phyloP scores from a whole-genome alignment of 2,888 invertebrate species.

The Crematogaster levior region DNA sequence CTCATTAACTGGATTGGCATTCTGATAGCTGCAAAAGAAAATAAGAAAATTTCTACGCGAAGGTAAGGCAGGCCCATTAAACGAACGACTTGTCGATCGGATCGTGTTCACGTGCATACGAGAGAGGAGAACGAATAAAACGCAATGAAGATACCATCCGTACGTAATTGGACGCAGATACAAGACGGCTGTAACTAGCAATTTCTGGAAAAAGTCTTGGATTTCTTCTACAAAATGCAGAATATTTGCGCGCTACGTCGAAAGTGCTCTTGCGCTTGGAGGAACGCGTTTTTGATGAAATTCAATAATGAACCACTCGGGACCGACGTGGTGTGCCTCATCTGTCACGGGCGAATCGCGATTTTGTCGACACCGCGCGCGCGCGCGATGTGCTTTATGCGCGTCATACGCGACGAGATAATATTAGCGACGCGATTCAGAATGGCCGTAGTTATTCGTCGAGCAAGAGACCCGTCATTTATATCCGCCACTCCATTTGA shows the following conservation, averaged over 20 bases:
- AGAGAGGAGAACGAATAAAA: background rate
- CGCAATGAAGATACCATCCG: slow-evolving; percentile 1
- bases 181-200: slow-evolving; percentile 2
- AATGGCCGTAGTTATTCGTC: slow-evolving; percentile 50
- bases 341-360: slow-evolving; percentile 43
- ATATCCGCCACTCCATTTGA: slow-evolving; percentile 46
- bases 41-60: slow-evolving; percentile 23
- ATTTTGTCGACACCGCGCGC: slow-evolving; percentile 35
- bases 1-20: slow-evolving; percentile 31
- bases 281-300: slow-evolving; percentile 37
- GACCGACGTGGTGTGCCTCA: slow-evolving; percentile 2
- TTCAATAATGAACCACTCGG: slow-evolving; percentile 35
- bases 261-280: background rate
- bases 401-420: slow-evolving; percentile 41
- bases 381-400: slow-evolving; percentile 33
- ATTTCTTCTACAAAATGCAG: background rate
- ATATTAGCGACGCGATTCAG: slow-evolving; percentile 47
- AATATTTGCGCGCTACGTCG: background rate
- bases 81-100: slow-evolving; percentile 27
- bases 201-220: background rate
- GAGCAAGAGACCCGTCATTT: slow-evolving; percentile 48
- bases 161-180: slow-evolving; percentile 20
- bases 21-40: slow-evolving; percentile 4
- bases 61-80: slow-evolving; percentile 23
- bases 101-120: slow-evolving; percentile 5